Evolutionary conservation across 2,797 vertebrate genomes (phyloP).

Genomic region (Buphagus erythrorhynchus): DNA sequence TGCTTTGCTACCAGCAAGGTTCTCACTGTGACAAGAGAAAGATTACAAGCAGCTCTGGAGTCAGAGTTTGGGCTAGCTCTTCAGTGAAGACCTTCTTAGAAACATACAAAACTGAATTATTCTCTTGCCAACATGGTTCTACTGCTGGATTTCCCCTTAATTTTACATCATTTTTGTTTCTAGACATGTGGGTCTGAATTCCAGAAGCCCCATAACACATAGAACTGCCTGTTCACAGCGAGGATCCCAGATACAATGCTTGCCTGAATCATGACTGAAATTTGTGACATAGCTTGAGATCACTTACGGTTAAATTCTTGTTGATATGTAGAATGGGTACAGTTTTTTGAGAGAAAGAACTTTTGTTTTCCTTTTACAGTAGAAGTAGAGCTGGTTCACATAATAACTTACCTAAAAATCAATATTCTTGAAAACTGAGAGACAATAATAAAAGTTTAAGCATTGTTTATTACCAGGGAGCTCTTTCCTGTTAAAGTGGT

Average conservation of each 20-base stretch:
- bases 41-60: background rate
- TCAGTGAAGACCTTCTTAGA: background rate
- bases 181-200: background rate
- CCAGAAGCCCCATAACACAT: background rate
- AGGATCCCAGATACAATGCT: background rate
- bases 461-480: background rate
- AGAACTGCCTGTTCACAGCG: accelerated
- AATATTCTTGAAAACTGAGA: background rate
- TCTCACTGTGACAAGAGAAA: background rate
- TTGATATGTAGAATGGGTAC: background rate
- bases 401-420: background rate
- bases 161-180: background rate
- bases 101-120: background rate
- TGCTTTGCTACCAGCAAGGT: background rate
- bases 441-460: background rate
- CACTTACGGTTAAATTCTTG: background rate
- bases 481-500: background rate
- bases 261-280: background rate
- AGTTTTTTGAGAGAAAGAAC: background rate
- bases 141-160: background rate
- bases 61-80: background rate
- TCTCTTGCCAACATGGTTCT: background rate
- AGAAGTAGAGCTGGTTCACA: background rate
- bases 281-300: background rate
- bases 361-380: background rate